phyloP scores from a whole-genome alignment of 2,797 vertebrate genomes.

The Percopsis omiscomaycus region DNA sequence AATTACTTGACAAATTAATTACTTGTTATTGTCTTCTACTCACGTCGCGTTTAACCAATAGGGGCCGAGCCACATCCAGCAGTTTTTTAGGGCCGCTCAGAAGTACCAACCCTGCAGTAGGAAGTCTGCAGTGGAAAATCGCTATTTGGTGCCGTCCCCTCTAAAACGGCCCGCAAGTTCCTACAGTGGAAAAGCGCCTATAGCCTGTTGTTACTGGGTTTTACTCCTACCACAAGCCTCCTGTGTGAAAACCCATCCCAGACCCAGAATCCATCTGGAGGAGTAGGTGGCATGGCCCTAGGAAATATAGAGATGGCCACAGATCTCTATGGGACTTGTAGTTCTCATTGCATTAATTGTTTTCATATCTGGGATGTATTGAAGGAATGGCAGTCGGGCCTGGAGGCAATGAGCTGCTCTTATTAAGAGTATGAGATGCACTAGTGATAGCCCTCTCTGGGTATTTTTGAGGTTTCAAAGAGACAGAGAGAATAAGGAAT shows the following conservation, averaged over 20 bases:
- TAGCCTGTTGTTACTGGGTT: constrained; percentile 10
- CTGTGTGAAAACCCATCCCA: constrained; percentile 60
- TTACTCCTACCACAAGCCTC: constrained; percentile 54
- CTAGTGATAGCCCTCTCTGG: constrained; percentile 47
- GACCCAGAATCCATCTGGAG: constrained; percentile 40
- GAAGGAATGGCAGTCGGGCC: constrained; percentile 43
- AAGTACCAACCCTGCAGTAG: no score
- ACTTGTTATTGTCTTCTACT: no score
- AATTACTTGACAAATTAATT: no score
- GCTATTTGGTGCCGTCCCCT: no score
- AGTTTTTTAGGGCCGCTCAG: no score
- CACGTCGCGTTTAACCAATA: no score
- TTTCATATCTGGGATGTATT: constrained; percentile 65
- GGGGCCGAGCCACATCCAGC: no score
- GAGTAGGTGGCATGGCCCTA: constrained; percentile 26
- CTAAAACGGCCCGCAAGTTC: no score
- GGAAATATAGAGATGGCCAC: constrained; percentile 51
- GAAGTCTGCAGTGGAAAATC: no score
- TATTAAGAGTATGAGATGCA: constrained; percentile 43
- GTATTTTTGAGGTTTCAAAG: constrained; percentile 44
- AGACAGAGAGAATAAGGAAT: constrained; percentile 29
- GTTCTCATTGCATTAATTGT: constrained; percentile 69
- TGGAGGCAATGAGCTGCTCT: constrained; percentile 49
- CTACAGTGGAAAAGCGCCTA: no score
- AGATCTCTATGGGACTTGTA: constrained; percentile 53